These are phyloP conservation scores for Acinonyx jubatus DNA, from an alignment of 2,113 vertebrate species.

Conservation along the genomic window DNA sequence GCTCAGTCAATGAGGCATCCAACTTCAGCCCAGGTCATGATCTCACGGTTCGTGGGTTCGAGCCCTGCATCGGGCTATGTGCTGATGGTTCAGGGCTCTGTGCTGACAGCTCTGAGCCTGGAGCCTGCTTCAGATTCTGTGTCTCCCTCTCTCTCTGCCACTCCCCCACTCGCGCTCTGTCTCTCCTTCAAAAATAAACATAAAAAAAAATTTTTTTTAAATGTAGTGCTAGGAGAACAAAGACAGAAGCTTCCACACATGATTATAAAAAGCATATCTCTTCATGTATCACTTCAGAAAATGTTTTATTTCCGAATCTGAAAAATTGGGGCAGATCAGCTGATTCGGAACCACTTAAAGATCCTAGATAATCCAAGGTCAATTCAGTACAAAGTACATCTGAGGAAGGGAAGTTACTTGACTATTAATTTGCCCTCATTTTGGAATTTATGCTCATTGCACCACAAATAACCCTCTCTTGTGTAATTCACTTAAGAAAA, in stretches of 20 bases:
- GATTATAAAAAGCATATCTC: constrained; percentile 27
- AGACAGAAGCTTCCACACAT: background rate
- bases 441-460: constrained; percentile 28
- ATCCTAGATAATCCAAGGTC: constrained; percentile 49
- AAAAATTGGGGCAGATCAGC: background rate
- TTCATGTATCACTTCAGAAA: constrained; percentile 41
- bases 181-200: too few relatives aligned
- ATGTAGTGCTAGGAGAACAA: background rate
- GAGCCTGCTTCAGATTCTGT: too few relatives aligned
- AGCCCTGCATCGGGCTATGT: too few relatives aligned
- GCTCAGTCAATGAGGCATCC: too few relatives aligned
- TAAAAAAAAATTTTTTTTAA: too few relatives aligned
- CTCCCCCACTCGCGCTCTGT: too few relatives aligned
- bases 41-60: too few relatives aligned
- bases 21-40: too few relatives aligned
- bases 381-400: background rate
- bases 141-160: too few relatives aligned
- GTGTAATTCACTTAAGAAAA: constrained; percentile 13
- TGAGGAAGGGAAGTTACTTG: constrained; percentile 12
- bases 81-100: too few relatives aligned
- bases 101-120: too few relatives aligned
- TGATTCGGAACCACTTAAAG: constrained; percentile 41
- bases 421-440: constrained; percentile 36
- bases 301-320: constrained; percentile 17
- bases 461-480: background rate